phyloP scores from a whole-genome alignment of 2,113 vertebrate genomes.

The Pungitius pungitius region DNA sequence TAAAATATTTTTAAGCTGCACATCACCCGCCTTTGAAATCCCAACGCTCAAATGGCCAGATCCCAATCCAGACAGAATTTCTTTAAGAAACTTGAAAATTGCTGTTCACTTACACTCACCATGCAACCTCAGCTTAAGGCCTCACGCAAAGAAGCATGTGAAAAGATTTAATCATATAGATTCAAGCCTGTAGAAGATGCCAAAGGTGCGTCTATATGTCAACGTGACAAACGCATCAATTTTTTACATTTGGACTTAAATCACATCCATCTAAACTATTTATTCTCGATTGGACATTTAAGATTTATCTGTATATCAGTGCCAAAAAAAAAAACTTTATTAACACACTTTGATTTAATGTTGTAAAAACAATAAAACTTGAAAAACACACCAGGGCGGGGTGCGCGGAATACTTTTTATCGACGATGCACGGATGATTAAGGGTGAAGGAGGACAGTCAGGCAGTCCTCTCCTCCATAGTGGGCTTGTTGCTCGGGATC shows the following conservation, averaged over 20 bases:
- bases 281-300: constrained; percentile 5
- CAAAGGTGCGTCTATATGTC: background rate
- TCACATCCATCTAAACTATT: background rate
- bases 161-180: background rate
- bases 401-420: constrained; percentile 18
- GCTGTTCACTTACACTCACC: background rate
- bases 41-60: background rate
- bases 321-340: constrained; percentile 36
- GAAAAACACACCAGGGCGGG: constrained; percentile 7
- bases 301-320: constrained; percentile 22
- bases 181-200: background rate
- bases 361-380: constrained; percentile 15
- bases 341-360: constrained; percentile 3
- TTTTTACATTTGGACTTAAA: background rate
- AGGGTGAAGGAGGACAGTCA: constrained; percentile 68
- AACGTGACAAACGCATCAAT: background rate
- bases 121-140: background rate
- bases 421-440: constrained; percentile 8
- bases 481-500: constrained; percentile 88
- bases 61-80: background rate
- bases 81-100: background rate
- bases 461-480: constrained; percentile 88
- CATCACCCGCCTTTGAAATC: background rate
- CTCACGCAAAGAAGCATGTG: background rate
- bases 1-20: background rate